A percentile compares a stretch with the other conserved stretches of the same genome.
phyloP scores from a whole-genome alignment of 1,140 invertebrate genomes.

The Sarcophaga peregrina region DNA sequence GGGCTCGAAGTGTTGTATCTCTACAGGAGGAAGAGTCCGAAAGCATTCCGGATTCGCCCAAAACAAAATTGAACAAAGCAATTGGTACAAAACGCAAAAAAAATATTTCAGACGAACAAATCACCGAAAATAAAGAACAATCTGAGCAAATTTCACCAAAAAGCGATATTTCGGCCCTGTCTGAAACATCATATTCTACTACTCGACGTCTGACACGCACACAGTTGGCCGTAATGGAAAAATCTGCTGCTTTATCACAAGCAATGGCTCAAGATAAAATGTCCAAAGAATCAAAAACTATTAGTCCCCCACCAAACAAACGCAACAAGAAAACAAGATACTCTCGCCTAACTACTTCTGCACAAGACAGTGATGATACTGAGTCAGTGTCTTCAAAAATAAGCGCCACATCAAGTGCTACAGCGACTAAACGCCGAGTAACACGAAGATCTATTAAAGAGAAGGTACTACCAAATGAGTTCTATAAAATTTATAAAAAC shows the following conservation, averaged over 20 bases:
- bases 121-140: background rate
- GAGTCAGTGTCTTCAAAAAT: slow-evolving; percentile 45
- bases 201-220: slow-evolving; percentile 47
- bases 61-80: background rate
- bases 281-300: background rate
- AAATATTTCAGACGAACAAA: slow-evolving; percentile 12
- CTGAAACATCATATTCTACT: slow-evolving; percentile 29
- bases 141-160: slow-evolving; percentile 30
- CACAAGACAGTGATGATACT: slow-evolving; percentile 44
- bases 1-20: slow-evolving; percentile 2
- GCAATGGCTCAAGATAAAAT: background rate
- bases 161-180: background rate
- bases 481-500: background rate
- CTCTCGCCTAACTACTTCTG: background rate
- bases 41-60: slow-evolving; percentile 21
- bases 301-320: slow-evolving; percentile 10
- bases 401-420: slow-evolving; percentile 38
- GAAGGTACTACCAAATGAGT: slow-evolving; percentile 31
- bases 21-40: background rate
- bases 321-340: background rate
- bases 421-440: slow-evolving; percentile 22
- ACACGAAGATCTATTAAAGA: slow-evolving; percentile 46
- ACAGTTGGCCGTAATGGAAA: slow-evolving; percentile 48
- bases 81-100: slow-evolving; percentile 18
- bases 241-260: slow-evolving; percentile 35